Evolutionary conservation across 2,797 vertebrate species (phyloP).

Genomic region (Phoxinus dragarum): DNA sequence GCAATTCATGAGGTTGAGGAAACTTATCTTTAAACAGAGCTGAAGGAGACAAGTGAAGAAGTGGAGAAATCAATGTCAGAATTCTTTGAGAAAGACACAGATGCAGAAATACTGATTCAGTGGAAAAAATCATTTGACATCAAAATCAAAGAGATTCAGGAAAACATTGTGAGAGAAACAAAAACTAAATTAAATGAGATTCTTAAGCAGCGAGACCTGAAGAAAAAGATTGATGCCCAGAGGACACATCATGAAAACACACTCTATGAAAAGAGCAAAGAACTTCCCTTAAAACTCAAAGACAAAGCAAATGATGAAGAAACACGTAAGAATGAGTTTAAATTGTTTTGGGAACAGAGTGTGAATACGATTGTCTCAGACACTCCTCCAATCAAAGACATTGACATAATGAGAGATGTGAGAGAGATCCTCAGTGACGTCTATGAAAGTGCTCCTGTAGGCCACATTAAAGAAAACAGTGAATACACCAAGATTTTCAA

Average conservation of each 20-base stretch:
- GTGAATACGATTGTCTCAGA: neutral
- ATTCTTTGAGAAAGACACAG: constrained; percentile 68
- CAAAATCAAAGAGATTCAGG: constrained; percentile 49
- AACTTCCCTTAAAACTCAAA: neutral
- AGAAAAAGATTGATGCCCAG: neutral
- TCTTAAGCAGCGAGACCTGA: neutral
- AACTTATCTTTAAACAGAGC: neutral
- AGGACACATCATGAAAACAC: neutral
- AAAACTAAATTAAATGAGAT: neutral
- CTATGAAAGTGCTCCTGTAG: neutral
- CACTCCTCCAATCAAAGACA: neutral
- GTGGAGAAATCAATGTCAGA: constrained; percentile 63
- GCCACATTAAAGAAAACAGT: neutral
- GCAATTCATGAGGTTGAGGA: constrained; percentile 24
- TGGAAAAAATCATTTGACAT: constrained; percentile 65
- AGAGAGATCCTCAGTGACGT: neutral
- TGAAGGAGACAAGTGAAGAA: constrained; percentile 42
- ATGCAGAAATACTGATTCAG: constrained; percentile 66
- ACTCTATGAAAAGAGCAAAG: neutral
- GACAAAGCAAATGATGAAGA: constrained; percentile 34
- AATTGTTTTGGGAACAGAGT: neutral
- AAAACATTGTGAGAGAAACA: neutral
- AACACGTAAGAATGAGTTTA: constrained; percentile 45
- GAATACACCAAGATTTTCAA: neutral
- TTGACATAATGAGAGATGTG: constrained; percentile 20